Conservation (phyloP, 1,140 invertebrate species). For the Zaprionus ornatus region DNA sequence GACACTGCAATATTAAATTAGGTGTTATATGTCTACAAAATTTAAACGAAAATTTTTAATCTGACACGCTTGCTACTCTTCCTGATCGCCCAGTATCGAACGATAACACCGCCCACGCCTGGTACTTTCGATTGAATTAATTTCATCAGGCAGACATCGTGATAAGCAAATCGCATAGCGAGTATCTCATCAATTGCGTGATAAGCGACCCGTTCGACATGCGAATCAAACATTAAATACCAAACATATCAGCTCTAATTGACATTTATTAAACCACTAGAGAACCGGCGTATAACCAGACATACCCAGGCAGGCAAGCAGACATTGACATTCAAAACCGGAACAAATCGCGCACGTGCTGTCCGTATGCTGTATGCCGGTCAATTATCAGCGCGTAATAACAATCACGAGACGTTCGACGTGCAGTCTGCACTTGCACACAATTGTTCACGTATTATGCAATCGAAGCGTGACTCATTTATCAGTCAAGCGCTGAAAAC, state of each 20-base stretch:
- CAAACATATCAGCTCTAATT: constrained; percentile 67
- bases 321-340: constrained; percentile 46
- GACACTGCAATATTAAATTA: constrained; percentile 26
- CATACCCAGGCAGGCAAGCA: neutral
- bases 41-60: constrained; percentile 28
- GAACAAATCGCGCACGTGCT: constrained; percentile 58
- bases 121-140: constrained; percentile 53
- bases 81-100: constrained; percentile 40
- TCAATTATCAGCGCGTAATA: constrained; percentile 58
- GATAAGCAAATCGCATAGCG: constrained; percentile 22
- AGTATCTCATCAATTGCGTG: constrained; percentile 51
- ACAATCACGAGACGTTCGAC: constrained; percentile 40
- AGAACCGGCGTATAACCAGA: constrained; percentile 10
- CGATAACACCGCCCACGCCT: constrained; percentile 46
- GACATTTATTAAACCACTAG: constrained; percentile 67
- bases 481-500: neutral
- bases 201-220: constrained; percentile 47
- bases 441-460: neutral
- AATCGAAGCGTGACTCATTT: constrained; percentile 4
- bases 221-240: constrained; percentile 45
- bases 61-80: constrained; percentile 17
- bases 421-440: constrained; percentile 18
- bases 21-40: constrained; percentile 26
- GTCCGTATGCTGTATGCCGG: neutral
- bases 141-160: constrained; percentile 58